Base-by-base conservation (phyloP, 1,140 invertebrate genomes). In the Gonioctena quinquepunctata region DNA sequence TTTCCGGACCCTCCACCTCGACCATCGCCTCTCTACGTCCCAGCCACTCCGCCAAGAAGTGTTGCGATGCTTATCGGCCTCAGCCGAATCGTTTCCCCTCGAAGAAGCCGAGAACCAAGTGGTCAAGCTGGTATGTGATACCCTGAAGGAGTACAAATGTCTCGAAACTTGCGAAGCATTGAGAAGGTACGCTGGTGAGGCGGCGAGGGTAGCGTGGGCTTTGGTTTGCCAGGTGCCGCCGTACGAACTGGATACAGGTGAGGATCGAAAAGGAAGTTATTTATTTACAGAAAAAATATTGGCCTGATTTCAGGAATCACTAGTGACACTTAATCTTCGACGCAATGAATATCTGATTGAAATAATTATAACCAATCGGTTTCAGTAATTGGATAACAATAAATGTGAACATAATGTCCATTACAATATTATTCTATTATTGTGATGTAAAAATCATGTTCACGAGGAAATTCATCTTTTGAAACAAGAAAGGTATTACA, bases 101-200 rank as follows among this genome's bases (percentile, higher is more conserved):
- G 85, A 85, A 7, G 89, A 90, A 52, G 88, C 88, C 1, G 89
- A 90, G 74, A 83, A 86, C n/a, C 89, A 88, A 27, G 77, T 82
- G 3, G 67, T 74, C 1, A 62, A 67, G n/a, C 49, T 80, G 18
- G 76, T 82, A 27, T 81, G 79, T 66, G 78, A 77, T 52, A 89
- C 89, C 0, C 82, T 90, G 0, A 87, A 88, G 66, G 89, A 89
- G 79, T 90, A 89, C 72, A 87, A 87, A 60, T 88, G 88, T 76
- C 80, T 89, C 77, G 84, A 85, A 23, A 77, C 80, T 0, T 88
- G 88, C 69, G 83, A 80, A 0, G 83, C 87, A 1, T 77, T 89
- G 56, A 85, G 68, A 22, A 85, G 87, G 72, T 87, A 87, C 68
- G 85, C 87, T 4, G 85, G 85, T 5, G 86, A 88, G 16, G 86